Evolutionary conservation across 2,888 invertebrate genomes (phyloP), one percentile per base, ranked within the genome.

Genomic region (Agapostemon virescens): DNA sequence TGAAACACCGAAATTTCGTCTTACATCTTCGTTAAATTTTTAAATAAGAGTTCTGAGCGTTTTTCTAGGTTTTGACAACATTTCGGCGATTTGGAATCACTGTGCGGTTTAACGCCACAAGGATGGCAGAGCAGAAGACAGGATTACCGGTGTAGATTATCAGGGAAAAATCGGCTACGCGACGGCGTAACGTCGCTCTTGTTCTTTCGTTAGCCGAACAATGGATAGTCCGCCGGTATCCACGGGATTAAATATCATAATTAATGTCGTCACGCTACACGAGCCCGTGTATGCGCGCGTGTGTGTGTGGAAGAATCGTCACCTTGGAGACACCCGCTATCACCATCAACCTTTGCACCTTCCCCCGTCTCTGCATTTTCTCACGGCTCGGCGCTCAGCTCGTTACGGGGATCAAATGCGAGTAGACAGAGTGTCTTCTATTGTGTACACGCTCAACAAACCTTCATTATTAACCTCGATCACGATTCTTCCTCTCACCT

Each of bases 231-330:
- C 82, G 85, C 77, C 63, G 84, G 80, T 74, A 84, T 78, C 79
- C 83, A 64, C 74, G 75, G 90, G 89, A 91, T 91, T 90, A 90
- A 91, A 90, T 90, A 90, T 91, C 89, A 90, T 90, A 91, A 91
- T 91, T 91, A 90, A 90, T 88, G 87, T 89, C 86, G 86, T 78
- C 85, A 85, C 77, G 86, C 79, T 74, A 77, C 82, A 82, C 70
- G 69, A 81, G 80, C 72, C 83, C 26, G 58, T 58, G 49, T 49
- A 13, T 83, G 69, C 79, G 81, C 78, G 83, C 72, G 79, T 17
- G 30, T 84, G 69, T 82, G 81, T 80, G 83, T 77, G 79, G 85
- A 86, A 86, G 87, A 86, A 87, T 86, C 86, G 86, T 90, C 89
- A 86, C 86, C 87, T 85, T 85, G 86, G 85, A 83, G 88, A 89